Evolutionary conservation across 2,113 vertebrate genomes (phyloP).

Genomic region (Propithecus coquereli): DNA sequence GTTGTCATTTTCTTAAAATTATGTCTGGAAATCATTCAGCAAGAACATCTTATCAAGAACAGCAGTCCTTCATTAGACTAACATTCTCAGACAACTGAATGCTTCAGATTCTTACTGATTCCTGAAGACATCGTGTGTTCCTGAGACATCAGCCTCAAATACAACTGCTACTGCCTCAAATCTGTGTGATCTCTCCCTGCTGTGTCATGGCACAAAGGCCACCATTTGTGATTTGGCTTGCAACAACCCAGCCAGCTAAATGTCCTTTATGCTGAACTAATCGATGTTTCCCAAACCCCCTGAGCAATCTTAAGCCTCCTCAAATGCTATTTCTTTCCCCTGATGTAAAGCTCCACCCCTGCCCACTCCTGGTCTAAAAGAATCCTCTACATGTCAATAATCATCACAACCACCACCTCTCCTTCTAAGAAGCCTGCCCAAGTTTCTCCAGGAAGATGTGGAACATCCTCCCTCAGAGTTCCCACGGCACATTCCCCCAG

Average conservation of each 20-base stretch:
- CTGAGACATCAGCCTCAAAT: neutral
- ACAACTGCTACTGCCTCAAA: neutral
- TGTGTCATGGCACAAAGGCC: neutral
- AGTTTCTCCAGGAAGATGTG: neutral
- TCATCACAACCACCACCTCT: neutral
- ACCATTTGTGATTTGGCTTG: neutral
- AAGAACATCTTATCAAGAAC: neutral
- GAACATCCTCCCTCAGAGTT: no score
- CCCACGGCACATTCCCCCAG: neutral
- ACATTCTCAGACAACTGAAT: neutral
- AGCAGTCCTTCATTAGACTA: neutral
- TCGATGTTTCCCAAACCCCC: neutral
- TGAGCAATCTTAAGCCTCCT: neutral
- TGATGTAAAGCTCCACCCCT: neutral
- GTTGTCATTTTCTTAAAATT: constrained; percentile 10
- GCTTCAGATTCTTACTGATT: neutral
- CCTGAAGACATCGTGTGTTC: neutral
- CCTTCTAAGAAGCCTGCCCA: neutral
- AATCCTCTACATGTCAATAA: neutral
- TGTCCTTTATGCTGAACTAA: no score
- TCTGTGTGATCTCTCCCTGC: neutral
- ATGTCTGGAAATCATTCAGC: neutral
- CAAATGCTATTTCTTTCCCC: neutral
- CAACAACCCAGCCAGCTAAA: neutral
- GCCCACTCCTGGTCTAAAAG: neutral